Percentiles rank a stretch among this genome's conserved stretches.
phyloP scores from a whole-genome alignment of 2,888 invertebrate species.

The Tigriopus californicus region DNA sequence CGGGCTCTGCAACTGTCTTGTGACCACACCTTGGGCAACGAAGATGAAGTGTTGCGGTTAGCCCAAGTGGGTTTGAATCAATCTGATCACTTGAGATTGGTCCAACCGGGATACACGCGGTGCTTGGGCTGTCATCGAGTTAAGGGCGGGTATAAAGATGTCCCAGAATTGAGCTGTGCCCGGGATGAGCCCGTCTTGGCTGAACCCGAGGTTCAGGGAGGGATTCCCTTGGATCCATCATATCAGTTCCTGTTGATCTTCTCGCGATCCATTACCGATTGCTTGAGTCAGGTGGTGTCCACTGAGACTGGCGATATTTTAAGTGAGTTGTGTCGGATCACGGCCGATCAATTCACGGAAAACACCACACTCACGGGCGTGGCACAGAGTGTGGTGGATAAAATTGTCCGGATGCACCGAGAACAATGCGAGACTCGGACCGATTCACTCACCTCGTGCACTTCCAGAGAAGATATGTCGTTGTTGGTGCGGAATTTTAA shows the following conservation, averaged over 20 bases:
- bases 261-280: background rate
- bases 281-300: background rate
- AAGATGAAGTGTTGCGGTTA: slow-evolving; percentile 58
- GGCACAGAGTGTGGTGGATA: slow-evolving; percentile 64
- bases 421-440: background rate
- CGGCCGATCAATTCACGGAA: slow-evolving; percentile 41
- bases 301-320: background rate
- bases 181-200: slow-evolving; percentile 57
- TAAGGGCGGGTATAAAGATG: slow-evolving; percentile 65
- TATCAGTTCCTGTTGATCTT: slow-evolving; percentile 1
- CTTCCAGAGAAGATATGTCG: slow-evolving; percentile 11
- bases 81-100: background rate
- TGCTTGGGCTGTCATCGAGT: slow-evolving; percentile 71
- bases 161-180: slow-evolving; percentile 48
- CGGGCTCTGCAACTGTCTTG: slow-evolving; percentile 47
- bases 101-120: slow-evolving; percentile 25
- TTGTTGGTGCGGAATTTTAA: slow-evolving; percentile 9
- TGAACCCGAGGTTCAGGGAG: slow-evolving; percentile 56
- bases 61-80: slow-evolving; percentile 20
- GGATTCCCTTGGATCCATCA: slow-evolving; percentile 44
- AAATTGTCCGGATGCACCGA: slow-evolving; percentile 53
- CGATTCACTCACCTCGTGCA: background rate
- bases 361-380: slow-evolving; percentile 62
- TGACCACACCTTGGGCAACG: slow-evolving; percentile 55
- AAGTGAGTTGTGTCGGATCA: background rate